Evolutionary conservation across 2,888 invertebrate genomes (phyloP).

Genomic region (Epiperipatus broadwayi): DNA sequence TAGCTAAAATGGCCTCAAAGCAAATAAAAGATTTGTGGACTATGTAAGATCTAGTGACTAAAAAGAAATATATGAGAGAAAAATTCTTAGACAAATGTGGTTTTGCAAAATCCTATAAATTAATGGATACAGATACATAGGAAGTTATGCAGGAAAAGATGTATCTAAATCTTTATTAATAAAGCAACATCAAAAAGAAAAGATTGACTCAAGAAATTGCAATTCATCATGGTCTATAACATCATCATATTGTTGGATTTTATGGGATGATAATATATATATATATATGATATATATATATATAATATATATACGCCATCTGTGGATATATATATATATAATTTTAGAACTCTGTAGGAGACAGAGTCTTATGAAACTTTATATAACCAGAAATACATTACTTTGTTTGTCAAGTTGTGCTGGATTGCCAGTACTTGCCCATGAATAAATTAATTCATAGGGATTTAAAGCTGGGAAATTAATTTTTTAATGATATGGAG

Average conservation of each 20-base stretch:
- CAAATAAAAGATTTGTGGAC: too few species aligned
- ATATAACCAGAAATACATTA: conserved; percentile 97
- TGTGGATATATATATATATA: conserved; percentile 92
- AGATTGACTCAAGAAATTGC: conserved; percentile 74
- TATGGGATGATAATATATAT: conserved; percentile 84
- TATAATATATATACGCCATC: too few species aligned
- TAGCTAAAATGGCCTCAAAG: too few species aligned
- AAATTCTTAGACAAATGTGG: conserved; percentile 63
- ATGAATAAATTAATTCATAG: conserved; percentile 81
- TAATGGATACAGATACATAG: conserved; percentile 57
- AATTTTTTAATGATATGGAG: conserved; percentile 65
- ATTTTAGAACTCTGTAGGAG: conserved; percentile 82
- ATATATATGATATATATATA: too few species aligned
- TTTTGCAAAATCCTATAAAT: conserved; percentile 95
- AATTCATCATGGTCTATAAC: conserved; percentile 69
- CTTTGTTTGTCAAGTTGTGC: conserved; percentile 79
- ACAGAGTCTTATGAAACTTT: conserved; percentile 95
- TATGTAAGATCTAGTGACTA: too few species aligned
- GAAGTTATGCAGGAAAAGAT: conserved; percentile 78
- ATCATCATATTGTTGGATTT: conserved; percentile 83
- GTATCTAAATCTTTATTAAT: conserved; percentile 80
- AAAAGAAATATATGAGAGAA: too few species aligned
- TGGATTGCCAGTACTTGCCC: conserved; percentile 81
- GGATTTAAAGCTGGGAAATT: conserved; percentile 90
- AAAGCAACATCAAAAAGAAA: conserved; percentile 87